phyloP scores from a whole-genome alignment of 2,797 vertebrate species.

The Pseudotriccus pelzelni region DNA sequence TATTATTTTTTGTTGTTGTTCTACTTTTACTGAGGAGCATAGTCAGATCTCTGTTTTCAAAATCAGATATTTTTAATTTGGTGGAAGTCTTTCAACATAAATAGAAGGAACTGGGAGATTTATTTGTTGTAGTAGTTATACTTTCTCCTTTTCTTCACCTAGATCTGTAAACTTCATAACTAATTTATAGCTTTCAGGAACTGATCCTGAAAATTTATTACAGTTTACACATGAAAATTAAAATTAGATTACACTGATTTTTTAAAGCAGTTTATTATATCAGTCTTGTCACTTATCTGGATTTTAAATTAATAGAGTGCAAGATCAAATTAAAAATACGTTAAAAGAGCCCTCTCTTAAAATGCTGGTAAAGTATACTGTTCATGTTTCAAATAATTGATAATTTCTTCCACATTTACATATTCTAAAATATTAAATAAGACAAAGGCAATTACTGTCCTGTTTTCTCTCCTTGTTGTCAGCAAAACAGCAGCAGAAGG shows the following conservation, averaged over 20 bases:
- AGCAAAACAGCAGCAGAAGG: conserved; percentile 57
- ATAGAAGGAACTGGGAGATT: neutral
- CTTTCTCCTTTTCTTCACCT: neutral
- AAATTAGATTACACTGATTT: neutral
- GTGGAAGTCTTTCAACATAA: neutral
- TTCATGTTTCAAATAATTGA: neutral
- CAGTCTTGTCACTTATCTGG: neutral
- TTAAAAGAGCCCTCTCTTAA: neutral
- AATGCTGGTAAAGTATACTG: neutral
- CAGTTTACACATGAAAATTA: neutral
- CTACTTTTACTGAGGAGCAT: neutral
- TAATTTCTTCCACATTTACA: neutral
- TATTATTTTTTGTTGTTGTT: neutral
- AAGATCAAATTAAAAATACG: neutral
- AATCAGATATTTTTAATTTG: neutral
- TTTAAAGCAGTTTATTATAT: neutral
- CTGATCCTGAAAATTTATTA: neutral
- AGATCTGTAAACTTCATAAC: neutral
- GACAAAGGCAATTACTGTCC: conserved; percentile 12
- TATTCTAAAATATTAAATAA: conserved; percentile 25
- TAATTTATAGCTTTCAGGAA: neutral
- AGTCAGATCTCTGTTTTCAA: neutral
- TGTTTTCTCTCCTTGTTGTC: conserved; percentile 24
- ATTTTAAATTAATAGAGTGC: neutral
- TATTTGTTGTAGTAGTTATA: neutral